phyloP scores from a whole-genome alignment of 2,888 invertebrate genomes.

The Thymelicus lineola region DNA sequence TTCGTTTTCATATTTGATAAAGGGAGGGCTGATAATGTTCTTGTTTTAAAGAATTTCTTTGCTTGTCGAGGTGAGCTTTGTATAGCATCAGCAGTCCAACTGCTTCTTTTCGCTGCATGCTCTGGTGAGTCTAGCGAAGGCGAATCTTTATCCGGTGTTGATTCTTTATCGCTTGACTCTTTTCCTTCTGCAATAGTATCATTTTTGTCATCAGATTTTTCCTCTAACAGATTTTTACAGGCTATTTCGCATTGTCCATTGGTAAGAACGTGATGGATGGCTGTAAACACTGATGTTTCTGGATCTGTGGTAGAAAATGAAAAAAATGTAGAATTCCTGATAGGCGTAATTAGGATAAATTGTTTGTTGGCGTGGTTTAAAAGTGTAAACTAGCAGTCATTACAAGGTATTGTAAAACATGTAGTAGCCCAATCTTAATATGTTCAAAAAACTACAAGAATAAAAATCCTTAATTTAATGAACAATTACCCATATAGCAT shows the following conservation, averaged over 20 bases:
- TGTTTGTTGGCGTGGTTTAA: no score
- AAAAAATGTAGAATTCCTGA: background rate
- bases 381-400: no score
- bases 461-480: no score
- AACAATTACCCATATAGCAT: no score
- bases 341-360: no score
- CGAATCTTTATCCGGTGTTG: constrained; percentile 67
- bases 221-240: constrained; percentile 51
- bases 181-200: constrained; percentile 56
- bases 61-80: constrained; percentile 71
- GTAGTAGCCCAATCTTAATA: no score
- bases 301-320: constrained; percentile 59
- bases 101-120: constrained; percentile 58
- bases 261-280: constrained; percentile 63
- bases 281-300: constrained; percentile 66
- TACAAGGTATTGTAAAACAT: no score
- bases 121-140: constrained; percentile 69
- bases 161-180: constrained; percentile 61
- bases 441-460: no score
- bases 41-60: constrained; percentile 73
- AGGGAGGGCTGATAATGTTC: constrained; percentile 77
- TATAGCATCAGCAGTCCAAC: constrained; percentile 64
- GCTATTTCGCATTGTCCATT: constrained; percentile 51
- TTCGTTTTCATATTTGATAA: constrained; percentile 66
- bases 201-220: constrained; percentile 50